Base-by-base conservation (phyloP, 2,113 vertebrate genomes). In the Notarius lentiginosus region DNA sequence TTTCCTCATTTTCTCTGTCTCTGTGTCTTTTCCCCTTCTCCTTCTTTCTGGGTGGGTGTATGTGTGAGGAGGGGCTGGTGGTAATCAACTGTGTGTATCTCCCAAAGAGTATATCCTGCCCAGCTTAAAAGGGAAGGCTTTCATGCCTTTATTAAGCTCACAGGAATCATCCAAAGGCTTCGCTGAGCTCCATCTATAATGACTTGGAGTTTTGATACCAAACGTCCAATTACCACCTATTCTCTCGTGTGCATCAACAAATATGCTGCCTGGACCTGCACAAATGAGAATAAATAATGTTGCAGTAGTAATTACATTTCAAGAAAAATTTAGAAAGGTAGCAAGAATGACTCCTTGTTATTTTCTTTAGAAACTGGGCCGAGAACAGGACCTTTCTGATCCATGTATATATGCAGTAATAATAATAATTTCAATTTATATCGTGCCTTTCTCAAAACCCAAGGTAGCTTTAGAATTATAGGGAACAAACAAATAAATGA, bases 161-260 rank as follows among this genome's bases (percentile, higher is more conserved):
- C 63, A 47, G 76, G 80, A 86, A 86, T 87, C 81, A 86, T 85
- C 87, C 34, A 2, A 18, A 61, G n/a, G 68, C 70, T 27, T 10
- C 76, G 80, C 66, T n/a, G 49, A 27, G 79, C 55, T 60, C 84
- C 56, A 61, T n/a, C 65, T 53, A 73, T 90, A 90, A 89, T 72
- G n/a, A 27, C 56, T 89, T 86, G 70, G 70, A 84, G 70, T 88
- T 87, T 88, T 86, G 87, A 89, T 87, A 88, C 80, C 88, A 88
- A 90, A 90, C 81, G 61, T 82, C 80, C 86, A 89, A 84, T 92
- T 91, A 89, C 84, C 82, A 30, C 84, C 65, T 65, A 63, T 77
- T 83, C 83, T 65, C n/a, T 66, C n/a, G 68, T 87, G 61, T 85
- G 56, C 79, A 87, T 70, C 30, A 82, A 56, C 73, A 82, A n/a